Conservation (phyloP, 2,113 vertebrate genomes). For the Hydrochoerus hydrochaeris region DNA sequence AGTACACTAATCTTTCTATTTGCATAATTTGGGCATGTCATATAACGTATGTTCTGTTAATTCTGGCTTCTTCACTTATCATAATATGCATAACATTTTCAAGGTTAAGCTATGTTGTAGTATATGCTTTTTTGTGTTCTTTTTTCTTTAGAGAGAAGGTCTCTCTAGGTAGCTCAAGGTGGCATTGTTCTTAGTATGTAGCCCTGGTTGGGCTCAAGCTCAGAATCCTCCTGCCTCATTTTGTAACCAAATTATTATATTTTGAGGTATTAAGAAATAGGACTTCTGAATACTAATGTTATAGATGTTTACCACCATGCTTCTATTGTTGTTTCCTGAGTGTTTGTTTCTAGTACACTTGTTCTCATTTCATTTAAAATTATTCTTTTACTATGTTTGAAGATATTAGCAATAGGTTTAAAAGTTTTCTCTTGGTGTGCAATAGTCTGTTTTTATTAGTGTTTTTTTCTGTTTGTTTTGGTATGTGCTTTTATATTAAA, state of each 20-base stretch:
- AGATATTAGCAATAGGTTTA: constrained; percentile 16
- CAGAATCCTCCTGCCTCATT: background rate
- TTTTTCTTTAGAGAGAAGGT: background rate
- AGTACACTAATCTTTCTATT: background rate
- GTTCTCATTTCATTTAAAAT: constrained; percentile 37
- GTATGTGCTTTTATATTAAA: background rate
- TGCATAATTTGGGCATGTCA: background rate
- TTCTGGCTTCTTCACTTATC: constrained; percentile 37
- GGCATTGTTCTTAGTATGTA: background rate
- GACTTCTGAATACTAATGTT: background rate
- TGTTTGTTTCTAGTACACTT: constrained; percentile 27
- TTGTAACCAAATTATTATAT: no score
- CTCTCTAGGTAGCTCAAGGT: background rate
- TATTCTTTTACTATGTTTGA: background rate
- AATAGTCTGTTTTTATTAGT: background rate
- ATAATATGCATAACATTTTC: constrained; percentile 6
- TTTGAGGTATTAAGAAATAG: no score
- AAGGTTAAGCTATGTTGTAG: background rate
- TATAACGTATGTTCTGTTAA: background rate
- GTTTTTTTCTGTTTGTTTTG: background rate
- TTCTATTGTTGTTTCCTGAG: background rate
- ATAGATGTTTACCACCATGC: background rate
- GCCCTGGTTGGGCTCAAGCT: background rate
- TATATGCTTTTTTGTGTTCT: background rate
- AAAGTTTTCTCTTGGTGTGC: background rate